These are phyloP conservation scores for Eurystomus gularis DNA, from an alignment of 2,113 vertebrate genomes.

Conservation along the genomic window DNA sequence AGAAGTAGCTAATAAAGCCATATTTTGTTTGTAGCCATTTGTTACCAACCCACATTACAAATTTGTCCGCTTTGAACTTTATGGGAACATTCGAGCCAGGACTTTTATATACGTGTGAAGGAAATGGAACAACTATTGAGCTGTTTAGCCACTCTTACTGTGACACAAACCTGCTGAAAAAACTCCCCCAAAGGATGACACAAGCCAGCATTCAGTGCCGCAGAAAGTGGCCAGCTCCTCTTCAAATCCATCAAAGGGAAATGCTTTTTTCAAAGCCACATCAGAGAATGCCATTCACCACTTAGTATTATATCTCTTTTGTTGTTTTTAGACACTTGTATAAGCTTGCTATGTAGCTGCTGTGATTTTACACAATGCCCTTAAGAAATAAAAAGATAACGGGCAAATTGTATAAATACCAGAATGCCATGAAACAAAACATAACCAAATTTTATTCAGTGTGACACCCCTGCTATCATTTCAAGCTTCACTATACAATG, in stretches of 20 bases:
- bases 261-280: constrained; percentile 47
- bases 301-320: constrained; percentile 34
- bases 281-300: constrained; percentile 29
- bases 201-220: constrained; percentile 13
- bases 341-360: constrained; percentile 25
- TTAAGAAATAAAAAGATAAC: constrained; percentile 53
- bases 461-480: not conserved
- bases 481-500: constrained; percentile 4
- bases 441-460: constrained; percentile 14
- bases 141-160: constrained; percentile 36
- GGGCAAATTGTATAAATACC: constrained; percentile 17
- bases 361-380: constrained; percentile 53
- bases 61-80: constrained; percentile 61
- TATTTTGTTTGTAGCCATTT: constrained; percentile 69
- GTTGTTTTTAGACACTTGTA: constrained; percentile 35
- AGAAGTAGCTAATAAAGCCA: constrained; percentile 68
- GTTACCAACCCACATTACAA: constrained; percentile 53
- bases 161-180: constrained; percentile 41
- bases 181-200: constrained; percentile 30
- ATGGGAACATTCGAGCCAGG: constrained; percentile 45
- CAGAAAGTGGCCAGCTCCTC: constrained; percentile 28
- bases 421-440: constrained; percentile 18
- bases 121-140: constrained; percentile 61
- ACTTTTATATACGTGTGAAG: constrained; percentile 52
- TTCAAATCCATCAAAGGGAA: constrained; percentile 29